Evolutionary conservation across 2,113 vertebrate genomes (phyloP), one percentile per base, ranked within the genome.

Genomic region (Pelodiscus sinensis): DNA sequence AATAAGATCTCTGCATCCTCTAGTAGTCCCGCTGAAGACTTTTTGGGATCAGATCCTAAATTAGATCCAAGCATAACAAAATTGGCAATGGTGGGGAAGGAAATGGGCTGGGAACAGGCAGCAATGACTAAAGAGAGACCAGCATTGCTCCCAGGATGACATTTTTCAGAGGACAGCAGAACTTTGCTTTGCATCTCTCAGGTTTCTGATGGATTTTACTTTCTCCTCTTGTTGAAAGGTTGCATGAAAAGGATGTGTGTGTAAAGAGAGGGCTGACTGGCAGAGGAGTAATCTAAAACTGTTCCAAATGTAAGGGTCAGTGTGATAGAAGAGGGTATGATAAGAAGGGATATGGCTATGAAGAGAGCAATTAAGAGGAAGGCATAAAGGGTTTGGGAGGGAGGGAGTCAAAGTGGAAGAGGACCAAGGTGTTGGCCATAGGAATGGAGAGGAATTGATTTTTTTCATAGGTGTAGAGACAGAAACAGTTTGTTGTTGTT

Each of bases 21-120:
- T 81, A 44, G 4, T 1, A 56, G 71, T 82, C 50, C 52, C 57
- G 0, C 0, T 13, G 52, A 86, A 89, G 55, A 57, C 31, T 84
- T 87, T 77, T 27, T 51, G 7, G 25, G 56, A 9, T 68, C 38
- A 24, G 31, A 52, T 0, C 0, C n/a, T 31, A 16, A 84, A 65
- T 50, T 31, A 89, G 73, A 77, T 73, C 65, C 60, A 82, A 24
- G 12, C 18, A 1, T 58, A 31, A 60, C 0, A 19, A 44, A 81
- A 83, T 13, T 15, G 44, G 65, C 65, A 77, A 29, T 85, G 88
- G 56, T 44, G 58, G 4, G 5, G 81, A 51, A 55, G 29, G 73
- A 77, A 44, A 15, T 50, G 38, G 38, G 73, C 2, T 58, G 27
- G 50, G 25, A 85, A 27, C 25, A 80, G 78, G 78, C 73, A 90